These are phyloP conservation scores for Alethe diademata DNA, from an alignment of 2,113 vertebrate species.

Conservation along the genomic window DNA sequence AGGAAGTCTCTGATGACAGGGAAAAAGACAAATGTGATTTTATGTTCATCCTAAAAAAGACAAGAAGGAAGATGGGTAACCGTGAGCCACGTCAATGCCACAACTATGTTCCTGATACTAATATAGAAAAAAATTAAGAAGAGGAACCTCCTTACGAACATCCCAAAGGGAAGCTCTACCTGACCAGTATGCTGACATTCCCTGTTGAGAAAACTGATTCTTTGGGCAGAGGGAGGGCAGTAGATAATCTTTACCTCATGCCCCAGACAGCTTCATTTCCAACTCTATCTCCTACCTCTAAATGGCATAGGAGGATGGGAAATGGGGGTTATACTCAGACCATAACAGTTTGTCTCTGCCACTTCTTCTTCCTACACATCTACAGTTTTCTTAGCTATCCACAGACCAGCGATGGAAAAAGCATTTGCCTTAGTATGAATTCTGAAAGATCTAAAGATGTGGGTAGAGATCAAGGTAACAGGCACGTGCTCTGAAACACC, in stretches of 20 bases:
- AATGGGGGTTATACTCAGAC: neutral
- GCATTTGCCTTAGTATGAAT: neutral
- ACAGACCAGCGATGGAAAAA: neutral
- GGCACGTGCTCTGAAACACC: rapidly evolving
- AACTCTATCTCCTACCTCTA: rapidly evolving
- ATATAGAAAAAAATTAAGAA: neutral
- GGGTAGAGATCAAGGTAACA: neutral
- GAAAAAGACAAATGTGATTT: neutral
- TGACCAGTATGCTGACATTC: neutral
- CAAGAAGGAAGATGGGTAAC: neutral
- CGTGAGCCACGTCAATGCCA: neutral
- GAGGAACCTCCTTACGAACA: neutral
- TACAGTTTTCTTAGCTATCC: neutral
- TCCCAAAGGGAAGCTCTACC: neutral
- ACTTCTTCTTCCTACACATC: neutral
- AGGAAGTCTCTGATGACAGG: neutral
- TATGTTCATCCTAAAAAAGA: neutral
- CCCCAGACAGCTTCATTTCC: neutral
- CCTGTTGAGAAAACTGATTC: neutral
- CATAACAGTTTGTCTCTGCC: neutral
- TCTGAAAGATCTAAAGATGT: neutral
- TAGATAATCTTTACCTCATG: neutral
- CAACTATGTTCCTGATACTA: neutral
- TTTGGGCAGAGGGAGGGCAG: neutral
- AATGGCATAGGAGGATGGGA: rapidly evolving